Percentiles rank a stretch among this genome's conserved stretches.
Evolutionary conservation across 2,797 vertebrate genomes (phyloP).

Genomic region (Rhinophrynus dorsalis): DNA sequence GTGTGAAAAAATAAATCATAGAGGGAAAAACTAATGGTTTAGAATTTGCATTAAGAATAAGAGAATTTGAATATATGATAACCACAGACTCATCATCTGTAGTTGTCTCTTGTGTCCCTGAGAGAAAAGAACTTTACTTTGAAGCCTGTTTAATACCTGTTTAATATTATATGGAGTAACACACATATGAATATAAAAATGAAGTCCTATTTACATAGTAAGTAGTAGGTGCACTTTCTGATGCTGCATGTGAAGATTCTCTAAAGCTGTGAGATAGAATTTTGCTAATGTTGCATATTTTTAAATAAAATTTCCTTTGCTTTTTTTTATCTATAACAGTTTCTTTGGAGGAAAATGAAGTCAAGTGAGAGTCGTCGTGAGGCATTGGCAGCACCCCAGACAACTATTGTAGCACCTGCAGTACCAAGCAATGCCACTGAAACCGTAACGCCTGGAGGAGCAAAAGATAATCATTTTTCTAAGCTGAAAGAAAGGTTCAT

Average conservation of each 20-base stretch:
- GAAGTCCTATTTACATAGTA: conserved; percentile 71
- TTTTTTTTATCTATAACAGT: conserved; percentile 52
- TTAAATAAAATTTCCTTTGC: conserved; percentile 46
- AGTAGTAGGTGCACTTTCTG: conserved; percentile 67
- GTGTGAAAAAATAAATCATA: too few species aligned
- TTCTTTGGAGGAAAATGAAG: conserved; percentile 63
- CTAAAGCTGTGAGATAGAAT: conserved; percentile 24
- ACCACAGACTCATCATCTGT: too few species aligned
- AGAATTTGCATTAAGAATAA: too few species aligned
- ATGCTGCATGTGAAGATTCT: conserved; percentile 53
- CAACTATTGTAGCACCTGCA: conserved; percentile 71
- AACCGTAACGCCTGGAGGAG: conserved; percentile 72
- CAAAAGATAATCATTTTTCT: conserved; percentile 90
- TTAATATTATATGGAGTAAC: conserved; percentile 66
- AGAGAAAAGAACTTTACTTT: conserved; percentile 46
- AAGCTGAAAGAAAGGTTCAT: conserved; percentile 98
- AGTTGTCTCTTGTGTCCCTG: too few species aligned
- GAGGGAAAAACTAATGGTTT: too few species aligned
- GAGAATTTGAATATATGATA: too few species aligned
- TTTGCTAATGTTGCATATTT: conserved; percentile 52
- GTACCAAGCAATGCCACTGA: conserved; percentile 82
- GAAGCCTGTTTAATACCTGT: too few species aligned
- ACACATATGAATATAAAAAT: conserved; percentile 61
- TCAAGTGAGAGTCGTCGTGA: conserved; percentile 90
- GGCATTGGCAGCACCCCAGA: conserved; percentile 83